Evolutionary conservation across 2,797 vertebrate genomes (phyloP).

Genomic region (Platyrinchus mystaceus): DNA sequence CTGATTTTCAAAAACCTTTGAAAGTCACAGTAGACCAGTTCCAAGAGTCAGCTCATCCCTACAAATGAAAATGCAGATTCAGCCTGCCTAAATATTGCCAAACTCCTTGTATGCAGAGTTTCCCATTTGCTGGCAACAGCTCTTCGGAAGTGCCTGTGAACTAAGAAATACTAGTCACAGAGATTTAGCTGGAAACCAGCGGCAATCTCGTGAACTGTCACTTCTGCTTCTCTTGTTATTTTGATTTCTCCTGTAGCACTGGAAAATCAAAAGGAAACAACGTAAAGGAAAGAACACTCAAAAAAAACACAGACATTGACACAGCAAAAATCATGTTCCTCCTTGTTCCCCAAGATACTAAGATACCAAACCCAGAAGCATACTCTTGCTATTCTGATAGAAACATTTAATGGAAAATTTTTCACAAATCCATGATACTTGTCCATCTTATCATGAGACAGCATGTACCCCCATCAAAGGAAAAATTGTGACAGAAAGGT

Average conservation of each 20-base stretch:
- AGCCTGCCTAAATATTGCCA: slow-evolving; percentile 41
- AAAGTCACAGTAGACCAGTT: background rate
- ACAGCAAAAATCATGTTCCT: slow-evolving; percentile 52
- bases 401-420: background rate
- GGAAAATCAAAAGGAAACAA: slow-evolving; percentile 56
- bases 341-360: background rate
- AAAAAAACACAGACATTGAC: slow-evolving; percentile 51
- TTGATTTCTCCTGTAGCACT: slow-evolving; percentile 29
- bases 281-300: slow-evolving; percentile 39
- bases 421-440: background rate
- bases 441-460: background rate
- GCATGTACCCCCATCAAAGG: background rate
- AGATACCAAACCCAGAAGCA: background rate
- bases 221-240: slow-evolving; percentile 62
- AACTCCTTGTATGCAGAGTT: background rate
- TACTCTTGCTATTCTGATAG: background rate
- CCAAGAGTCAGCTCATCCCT: background rate
- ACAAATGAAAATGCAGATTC: slow-evolving; percentile 42
- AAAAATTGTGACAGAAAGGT: background rate
- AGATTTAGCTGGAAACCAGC: slow-evolving; percentile 26
- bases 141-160: slow-evolving; percentile 33
- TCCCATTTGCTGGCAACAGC: slow-evolving; percentile 41
- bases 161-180: slow-evolving; percentile 11
- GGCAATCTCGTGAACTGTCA: slow-evolving; percentile 2
- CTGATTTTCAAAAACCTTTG: background rate